These are phyloP conservation scores for Phyllopteryx taeniolatus DNA, from an alignment of 2,113 vertebrate genomes.

Conservation along the genomic window DNA sequence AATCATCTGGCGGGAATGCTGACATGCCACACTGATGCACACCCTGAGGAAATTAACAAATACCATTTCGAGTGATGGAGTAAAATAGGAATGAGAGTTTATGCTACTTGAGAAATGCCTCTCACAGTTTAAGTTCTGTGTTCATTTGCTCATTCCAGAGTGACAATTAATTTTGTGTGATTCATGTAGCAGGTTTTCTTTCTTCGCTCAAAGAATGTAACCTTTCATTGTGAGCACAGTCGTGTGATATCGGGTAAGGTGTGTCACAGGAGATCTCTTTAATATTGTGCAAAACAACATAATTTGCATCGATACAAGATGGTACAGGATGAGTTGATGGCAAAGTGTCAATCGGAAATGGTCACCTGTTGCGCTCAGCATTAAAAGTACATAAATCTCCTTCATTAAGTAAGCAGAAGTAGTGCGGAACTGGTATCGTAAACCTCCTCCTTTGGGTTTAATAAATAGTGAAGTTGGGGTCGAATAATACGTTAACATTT, in stretches of 20 bases:
- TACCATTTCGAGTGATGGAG: conserved; percentile 16
- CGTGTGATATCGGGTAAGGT: no score
- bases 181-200: neutral
- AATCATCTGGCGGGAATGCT: conserved; percentile 57
- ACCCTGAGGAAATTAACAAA: conserved; percentile 44
- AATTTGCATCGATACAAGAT: no score
- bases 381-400: neutral
- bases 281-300: no score
- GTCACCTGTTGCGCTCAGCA: no score
- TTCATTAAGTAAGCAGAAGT: no score
- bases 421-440: neutral
- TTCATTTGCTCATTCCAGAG: neutral
- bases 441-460: neutral
- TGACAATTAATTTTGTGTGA: neutral
- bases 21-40: conserved; percentile 17
- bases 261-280: no score
- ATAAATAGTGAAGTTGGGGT: neutral
- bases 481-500: neutral
- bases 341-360: no score
- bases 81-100: neutral
- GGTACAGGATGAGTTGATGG: no score
- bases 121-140: neutral
- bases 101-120: neutral
- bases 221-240: neutral
- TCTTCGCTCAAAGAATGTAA: neutral